Evolutionary conservation across 1,140 invertebrate genomes (phyloP), one percentile per base, ranked within the genome.

Genomic region (Acromyrmex echinatior): DNA sequence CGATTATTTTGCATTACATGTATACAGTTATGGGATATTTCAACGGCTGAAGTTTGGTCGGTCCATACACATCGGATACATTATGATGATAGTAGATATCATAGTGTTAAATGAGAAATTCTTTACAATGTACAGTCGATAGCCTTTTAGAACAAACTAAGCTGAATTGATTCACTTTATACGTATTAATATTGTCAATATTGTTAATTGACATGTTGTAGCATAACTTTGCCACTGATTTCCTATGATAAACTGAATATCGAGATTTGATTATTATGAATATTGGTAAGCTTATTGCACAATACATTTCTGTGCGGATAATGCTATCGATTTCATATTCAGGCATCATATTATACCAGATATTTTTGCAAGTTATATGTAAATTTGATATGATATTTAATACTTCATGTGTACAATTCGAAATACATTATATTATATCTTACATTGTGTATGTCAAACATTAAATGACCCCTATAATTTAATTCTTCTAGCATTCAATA

Each of bases 111-210:
- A 76, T 76, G 49, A 74, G 70, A 84, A 84, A 63, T 84, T 45
- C 56, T 76, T 62, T 74, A 18, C 25, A 21, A 31, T 71, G 18
- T n/a, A 16, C 16, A 28, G 0, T 31, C n/a, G n/a, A 68, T 35
- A 68, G 14, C 9, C 31, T 25, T 73, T 74, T 35, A 16, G 58
- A 28, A 1, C 18, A 56, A 73, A 35, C 56, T 35, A 35, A 39
- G 14, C 25, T 49, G 28, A 25, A 82, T 62, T 28, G 21, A 76
- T 84, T 1, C 28, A 76, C 21, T 76, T 84, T 74, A 49, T 45
- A 53, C 5, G 25, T 31, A 74, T 82, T 73, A 84, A 74, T 76
- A 84, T 76, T 76, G 70, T 84, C 70, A 62, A 84, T 84, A 63
- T 76, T 60, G 45, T 49, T 74, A 82, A 82, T 82, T 74, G 35